phyloP scores from a whole-genome alignment of 2,888 invertebrate species.

The Agonopterix subpropinquella region DNA sequence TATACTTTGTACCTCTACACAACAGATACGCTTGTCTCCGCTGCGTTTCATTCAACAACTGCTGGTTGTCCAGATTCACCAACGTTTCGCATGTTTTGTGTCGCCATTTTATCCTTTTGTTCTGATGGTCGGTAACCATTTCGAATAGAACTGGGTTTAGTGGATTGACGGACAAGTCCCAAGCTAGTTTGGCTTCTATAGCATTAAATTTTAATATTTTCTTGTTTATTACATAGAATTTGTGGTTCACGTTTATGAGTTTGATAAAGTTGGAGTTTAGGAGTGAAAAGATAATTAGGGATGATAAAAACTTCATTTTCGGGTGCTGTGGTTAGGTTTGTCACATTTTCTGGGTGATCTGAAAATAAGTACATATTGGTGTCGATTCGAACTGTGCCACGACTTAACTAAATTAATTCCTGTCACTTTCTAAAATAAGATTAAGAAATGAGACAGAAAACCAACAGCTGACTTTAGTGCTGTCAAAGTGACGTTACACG shows the following conservation, averaged over 20 bases:
- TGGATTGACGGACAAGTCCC: slow-evolving; percentile 51
- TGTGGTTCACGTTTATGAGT: slow-evolving; percentile 25
- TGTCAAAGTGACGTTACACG: too few species aligned
- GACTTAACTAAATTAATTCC: too few species aligned
- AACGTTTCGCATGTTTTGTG: slow-evolving; percentile 35
- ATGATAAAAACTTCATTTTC: not conserved
- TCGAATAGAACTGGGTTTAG: slow-evolving; percentile 27
- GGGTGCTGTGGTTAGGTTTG: not conserved
- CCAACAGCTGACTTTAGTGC: too few species aligned
- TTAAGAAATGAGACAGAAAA: too few species aligned
- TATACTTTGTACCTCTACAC: slow-evolving; percentile 78
- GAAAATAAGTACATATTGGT: not conserved
- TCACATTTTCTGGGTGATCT: not conserved
- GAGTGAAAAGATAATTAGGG: slow-evolving; percentile 4
- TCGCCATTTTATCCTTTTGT: slow-evolving; percentile 43
- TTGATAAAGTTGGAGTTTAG: slow-evolving; percentile 18
- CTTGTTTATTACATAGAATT: too few species aligned
- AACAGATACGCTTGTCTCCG: slow-evolving; percentile 74
- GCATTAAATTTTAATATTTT: too few species aligned
- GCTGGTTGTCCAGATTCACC: slow-evolving; percentile 23
- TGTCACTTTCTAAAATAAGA: too few species aligned
- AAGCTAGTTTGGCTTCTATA: slow-evolving; percentile 49
- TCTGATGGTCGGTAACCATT: slow-evolving; percentile 36
- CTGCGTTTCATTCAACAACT: slow-evolving; percentile 51
- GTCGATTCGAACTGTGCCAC: too few species aligned